Evolutionary conservation across 2,888 invertebrate genomes (phyloP), one percentile per base, ranked within the genome.

Genomic region (Phytoseiulus persimilis): DNA sequence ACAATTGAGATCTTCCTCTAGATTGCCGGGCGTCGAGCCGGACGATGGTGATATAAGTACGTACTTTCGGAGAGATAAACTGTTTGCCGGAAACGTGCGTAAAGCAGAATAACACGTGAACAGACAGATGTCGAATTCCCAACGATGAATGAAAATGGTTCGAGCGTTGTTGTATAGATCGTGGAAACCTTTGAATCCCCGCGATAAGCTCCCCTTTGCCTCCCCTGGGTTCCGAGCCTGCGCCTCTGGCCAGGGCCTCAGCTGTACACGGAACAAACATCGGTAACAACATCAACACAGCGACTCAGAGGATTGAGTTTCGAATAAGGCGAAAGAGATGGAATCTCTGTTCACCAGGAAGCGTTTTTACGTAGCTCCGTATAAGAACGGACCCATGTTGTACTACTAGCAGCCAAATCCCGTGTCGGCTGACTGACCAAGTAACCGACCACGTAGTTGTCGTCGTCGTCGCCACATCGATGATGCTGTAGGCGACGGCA

Each of bases 221-320:
- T 39, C 87, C 39, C 6, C 32, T 39, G 32, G 33, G 45, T 87
- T 87, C 87, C n/a, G 6, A 87, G 33, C 87, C 87, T 14, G 14
- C n/a, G 87, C 33, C 87, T 32, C 32, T 87, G n/a, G 45, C 87
- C 87, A 87, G 87, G 87, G 87, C 39, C 87, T 33, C 87, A 87
- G 87, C 33, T 87, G 31, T 83, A 31, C 87, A 87, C 87, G 87
- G 39, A 87, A 87, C 87, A 87, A 32, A 33, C 65, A 65, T 6
- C 65, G 65, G 1, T 28, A 65, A 65, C 65, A 65, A 65, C 65
- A 65, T 65, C 65, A 65, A 65, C 28, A 65, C 28, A 65, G 28
- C 28, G 18, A 65, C 28, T 65, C 23, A 65, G 28, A 28, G 14
- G 18, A 65, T 65, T 65, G 65, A 39, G 39, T 39, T 39, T 65